Evolutionary conservation across 2,797 vertebrate genomes (phyloP).

Genomic region (Falco columbarius): DNA sequence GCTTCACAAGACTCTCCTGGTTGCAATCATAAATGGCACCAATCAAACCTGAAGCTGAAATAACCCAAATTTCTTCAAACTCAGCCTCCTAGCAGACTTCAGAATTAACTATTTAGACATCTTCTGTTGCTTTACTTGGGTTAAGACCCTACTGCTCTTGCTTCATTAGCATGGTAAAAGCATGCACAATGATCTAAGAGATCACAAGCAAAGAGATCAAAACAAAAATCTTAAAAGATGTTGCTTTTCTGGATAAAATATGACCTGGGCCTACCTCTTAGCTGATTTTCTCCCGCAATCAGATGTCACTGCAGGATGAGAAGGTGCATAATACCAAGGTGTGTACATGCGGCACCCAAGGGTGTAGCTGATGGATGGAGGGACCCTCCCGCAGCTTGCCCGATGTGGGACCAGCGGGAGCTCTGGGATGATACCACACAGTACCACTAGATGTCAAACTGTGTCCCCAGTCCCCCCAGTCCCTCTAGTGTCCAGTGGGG

Average conservation of each 20-base stretch:
- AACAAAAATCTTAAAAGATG: background rate
- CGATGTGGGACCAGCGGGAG: no score
- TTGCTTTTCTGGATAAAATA: background rate
- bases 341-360: background rate
- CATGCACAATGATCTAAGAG: background rate
- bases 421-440: background rate
- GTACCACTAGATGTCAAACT: slow-evolving; percentile 74
- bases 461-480: slow-evolving; percentile 5
- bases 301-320: background rate
- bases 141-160: background rate
- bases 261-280: background rate
- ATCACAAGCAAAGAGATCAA: background rate
- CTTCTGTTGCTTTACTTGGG: background rate
- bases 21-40: background rate
- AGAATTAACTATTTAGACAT: background rate
- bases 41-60: slow-evolving; percentile 22
- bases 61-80: background rate
- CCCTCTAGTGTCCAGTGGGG: background rate
- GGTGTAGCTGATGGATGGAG: background rate
- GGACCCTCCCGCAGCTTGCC: no score
- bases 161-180: background rate
- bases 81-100: background rate
- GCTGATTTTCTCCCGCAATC: background rate
- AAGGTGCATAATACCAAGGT: background rate
- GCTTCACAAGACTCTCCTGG: background rate